Conservation (phyloP, 2,113 vertebrate genomes). For the Ictidomys tridecemlineatus region DNA sequence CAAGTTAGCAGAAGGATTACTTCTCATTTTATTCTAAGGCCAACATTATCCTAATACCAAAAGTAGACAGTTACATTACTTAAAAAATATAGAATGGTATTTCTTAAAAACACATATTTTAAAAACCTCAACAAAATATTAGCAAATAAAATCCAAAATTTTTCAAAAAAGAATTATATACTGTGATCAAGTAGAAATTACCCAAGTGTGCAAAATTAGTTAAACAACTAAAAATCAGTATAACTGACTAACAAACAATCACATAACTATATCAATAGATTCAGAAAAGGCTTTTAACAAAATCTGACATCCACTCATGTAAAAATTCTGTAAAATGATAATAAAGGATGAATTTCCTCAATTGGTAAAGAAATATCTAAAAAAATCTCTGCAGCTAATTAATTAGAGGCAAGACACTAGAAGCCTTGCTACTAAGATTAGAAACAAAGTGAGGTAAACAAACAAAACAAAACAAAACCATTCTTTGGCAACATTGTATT, state of each 20-base stretch:
- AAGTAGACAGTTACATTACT: not conserved
- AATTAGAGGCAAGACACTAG: too few species aligned
- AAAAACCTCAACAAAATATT: not conserved
- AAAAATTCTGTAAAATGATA: not conserved
- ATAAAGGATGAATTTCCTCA: not conserved
- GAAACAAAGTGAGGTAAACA: too few species aligned
- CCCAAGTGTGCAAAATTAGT: not conserved
- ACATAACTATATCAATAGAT: not conserved
- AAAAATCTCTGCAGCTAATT: not conserved
- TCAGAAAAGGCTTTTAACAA: not conserved
- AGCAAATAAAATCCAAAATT: not conserved
- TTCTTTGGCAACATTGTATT: not conserved
- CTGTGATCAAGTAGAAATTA: not conserved
- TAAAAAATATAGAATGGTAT: not conserved
- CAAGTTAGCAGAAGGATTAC: not conserved
- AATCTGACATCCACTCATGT: not conserved
- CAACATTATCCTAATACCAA: not conserved
- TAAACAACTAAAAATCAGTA: not conserved
- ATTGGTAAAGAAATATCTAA: not conserved
- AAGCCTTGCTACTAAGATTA: too few species aligned
- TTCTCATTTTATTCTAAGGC: not conserved
- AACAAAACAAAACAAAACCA: not conserved
- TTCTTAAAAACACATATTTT: not conserved
- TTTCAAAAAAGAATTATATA: not conserved
- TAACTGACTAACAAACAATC: not conserved